phyloP scores from a whole-genome alignment of 1,140 invertebrate genomes.

The Tetragnatha versicolor region DNA sequence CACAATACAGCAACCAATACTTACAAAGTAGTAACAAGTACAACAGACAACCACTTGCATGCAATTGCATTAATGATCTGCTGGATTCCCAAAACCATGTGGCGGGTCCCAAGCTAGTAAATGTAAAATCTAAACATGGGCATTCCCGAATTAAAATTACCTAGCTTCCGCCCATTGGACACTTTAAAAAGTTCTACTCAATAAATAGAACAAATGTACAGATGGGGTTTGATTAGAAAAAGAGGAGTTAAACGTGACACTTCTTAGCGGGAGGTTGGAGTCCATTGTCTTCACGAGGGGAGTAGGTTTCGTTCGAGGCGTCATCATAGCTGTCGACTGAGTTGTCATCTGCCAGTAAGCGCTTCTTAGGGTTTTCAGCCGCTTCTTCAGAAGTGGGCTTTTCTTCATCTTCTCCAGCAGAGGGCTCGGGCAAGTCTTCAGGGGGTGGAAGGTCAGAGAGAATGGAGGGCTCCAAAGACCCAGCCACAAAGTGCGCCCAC shows the following conservation, averaged over 20 bases:
- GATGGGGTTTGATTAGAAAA: not conserved
- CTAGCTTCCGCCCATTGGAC: too few relatives aligned
- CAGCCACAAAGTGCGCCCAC: conserved; percentile 87
- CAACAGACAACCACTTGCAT: too few relatives aligned
- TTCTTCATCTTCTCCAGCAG: not conserved
- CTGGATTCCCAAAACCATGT: too few relatives aligned
- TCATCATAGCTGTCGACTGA: conserved; percentile 13
- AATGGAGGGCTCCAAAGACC: conserved; percentile 81
- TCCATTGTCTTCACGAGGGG: conserved; percentile 20
- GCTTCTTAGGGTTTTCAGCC: not conserved
- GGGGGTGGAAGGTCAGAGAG: conserved; percentile 75
- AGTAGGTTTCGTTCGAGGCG: conserved; percentile 19
- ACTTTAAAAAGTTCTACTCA: too few relatives aligned
- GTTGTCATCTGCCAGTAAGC: conserved; percentile 14
- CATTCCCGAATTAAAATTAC: too few relatives aligned
- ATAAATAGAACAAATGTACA: not conserved
- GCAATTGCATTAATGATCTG: too few relatives aligned
- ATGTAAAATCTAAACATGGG: too few relatives aligned
- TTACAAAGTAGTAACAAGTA: too few relatives aligned
- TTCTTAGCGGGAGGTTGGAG: conserved; percentile 43
- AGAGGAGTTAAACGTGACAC: conserved; percentile 17
- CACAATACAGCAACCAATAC: too few relatives aligned
- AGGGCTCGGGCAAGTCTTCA: conserved; percentile 1
- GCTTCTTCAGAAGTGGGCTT: conserved; percentile 1
- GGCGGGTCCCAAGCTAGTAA: too few relatives aligned